Evolutionary conservation across 1,140 invertebrate genomes (phyloP), one percentile per base, ranked within the genome.

Genomic region (Vanessa tameamea): DNA sequence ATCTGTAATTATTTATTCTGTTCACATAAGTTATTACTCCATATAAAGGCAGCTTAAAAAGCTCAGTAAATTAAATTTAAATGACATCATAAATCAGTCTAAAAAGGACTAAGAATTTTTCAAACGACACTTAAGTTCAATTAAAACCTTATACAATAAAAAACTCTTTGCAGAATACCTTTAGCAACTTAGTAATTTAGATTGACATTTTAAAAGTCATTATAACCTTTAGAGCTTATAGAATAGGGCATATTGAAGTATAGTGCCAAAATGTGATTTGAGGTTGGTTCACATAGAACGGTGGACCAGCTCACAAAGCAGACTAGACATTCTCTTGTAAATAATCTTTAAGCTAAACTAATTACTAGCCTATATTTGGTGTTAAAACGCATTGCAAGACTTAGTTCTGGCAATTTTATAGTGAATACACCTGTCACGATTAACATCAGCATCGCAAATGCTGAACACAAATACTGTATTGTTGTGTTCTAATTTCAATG

Each of bases 61-160:
- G 37, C 37, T 43, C 55, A 23, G 11, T 37, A 61, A 57, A 37
- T 61, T 5, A 61, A 61, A 61, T n/a, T 61, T n/a, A 37, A 37
- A 37, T 61, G 14, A 37, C 57, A 37, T 61, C 23, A 15, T 61
- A 61, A 31, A 61, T 37, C 26, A 61, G 2, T 61, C 57, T 61
- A 61, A 61, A 61, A 61, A 61, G 9, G 57, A 26, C 57, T 31
- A 61, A 61, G 53, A 57, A 61, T 61, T 31, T 61, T 7, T 26
- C 15, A 23, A 26, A 57, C 23, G 55, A 23, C 55, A 23, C 12
- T 57, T 23, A 23, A 23, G 16, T 9, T 16, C 16, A 57, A 57
- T 57, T 57, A 57, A 57, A 57, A 23, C 3, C 3, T 23, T 14
- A 14, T 61, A 61, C 9, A 37, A 8, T n/a, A 61, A 61, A 61